phyloP scores from a whole-genome alignment of 2,888 invertebrate species.

The Oscheius sp. region DNA sequence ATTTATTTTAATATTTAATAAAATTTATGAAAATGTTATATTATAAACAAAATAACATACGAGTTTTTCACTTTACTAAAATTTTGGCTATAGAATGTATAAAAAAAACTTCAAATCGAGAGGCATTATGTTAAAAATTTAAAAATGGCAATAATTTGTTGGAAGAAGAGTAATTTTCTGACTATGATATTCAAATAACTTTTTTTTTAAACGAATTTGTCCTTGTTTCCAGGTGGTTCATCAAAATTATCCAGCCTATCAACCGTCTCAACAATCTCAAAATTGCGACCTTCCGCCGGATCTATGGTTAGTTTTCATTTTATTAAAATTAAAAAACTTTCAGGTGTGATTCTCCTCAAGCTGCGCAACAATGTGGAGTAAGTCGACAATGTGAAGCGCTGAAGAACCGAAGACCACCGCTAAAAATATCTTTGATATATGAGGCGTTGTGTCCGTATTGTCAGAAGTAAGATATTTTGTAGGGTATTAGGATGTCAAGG shows the following conservation, averaged over 20 bases:
- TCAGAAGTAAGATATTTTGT: constrained; percentile 58
- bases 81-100: too few species aligned
- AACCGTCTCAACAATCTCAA: constrained; percentile 35
- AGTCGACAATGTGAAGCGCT: constrained; percentile 60
- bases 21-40: too few species aligned
- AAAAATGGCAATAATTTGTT: too few species aligned
- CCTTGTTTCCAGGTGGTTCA: constrained; percentile 10
- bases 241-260: constrained; percentile 16
- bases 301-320: constrained; percentile 42
- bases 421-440: constrained; percentile 67
- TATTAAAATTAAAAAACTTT: not conserved
- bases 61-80: too few species aligned
- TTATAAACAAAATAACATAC: too few species aligned
- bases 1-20: too few species aligned
- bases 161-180: too few species aligned
- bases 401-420: constrained; percentile 54
- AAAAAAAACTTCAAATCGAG: too few species aligned
- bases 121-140: too few species aligned
- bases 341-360: constrained; percentile 62
- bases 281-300: constrained; percentile 58
- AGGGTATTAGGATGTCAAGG: too few species aligned
- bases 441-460: constrained; percentile 69
- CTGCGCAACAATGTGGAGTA: constrained; percentile 64
- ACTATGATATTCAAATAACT: too few species aligned
- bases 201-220: too few species aligned